Percentiles rank a stretch among this genome's conserved stretches.
These are phyloP conservation scores for Drosophila paranaensis DNA, from an alignment of 2,888 invertebrate species.

Conservation along the genomic window DNA sequence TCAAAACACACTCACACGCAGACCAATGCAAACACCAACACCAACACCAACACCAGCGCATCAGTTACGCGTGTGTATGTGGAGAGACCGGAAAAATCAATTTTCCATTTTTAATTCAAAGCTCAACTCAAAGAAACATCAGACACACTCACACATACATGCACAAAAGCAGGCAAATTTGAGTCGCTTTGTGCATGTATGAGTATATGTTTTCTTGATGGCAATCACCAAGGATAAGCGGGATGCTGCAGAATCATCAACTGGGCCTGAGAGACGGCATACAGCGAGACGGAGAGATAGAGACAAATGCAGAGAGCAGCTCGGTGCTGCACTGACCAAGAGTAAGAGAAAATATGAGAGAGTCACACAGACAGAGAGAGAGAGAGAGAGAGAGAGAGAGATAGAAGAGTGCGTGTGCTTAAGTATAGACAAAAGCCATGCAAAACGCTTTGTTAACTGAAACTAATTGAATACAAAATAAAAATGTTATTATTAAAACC, in stretches of 20 bases:
- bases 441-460: conserved; percentile 59
- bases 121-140: conserved; percentile 54
- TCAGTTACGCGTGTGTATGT: conserved; percentile 47
- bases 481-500: conserved; percentile 1
- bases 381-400: background rate
- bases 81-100: conserved; percentile 83
- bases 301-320: conserved; percentile 10
- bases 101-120: conserved; percentile 83
- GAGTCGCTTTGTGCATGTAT: conserved; percentile 11
- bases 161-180: too few species aligned
- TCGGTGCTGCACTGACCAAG: background rate
- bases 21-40: conserved; percentile 14
- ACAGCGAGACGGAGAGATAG: conserved; percentile 13
- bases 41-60: conserved; percentile 13
- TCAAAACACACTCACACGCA: conserved; percentile 29
- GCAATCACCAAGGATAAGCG: conserved; percentile 71
- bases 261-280: conserved; percentile 34
- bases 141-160: background rate
- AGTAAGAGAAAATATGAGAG: background rate
- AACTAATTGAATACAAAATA: conserved; percentile 2
- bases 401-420: background rate
- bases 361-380: background rate
- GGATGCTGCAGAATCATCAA: conserved; percentile 72
- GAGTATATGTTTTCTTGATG: conserved; percentile 41
- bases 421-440: conserved; percentile 58